Evolutionary conservation across 2,888 invertebrate species (phyloP).

Genomic region (Syrista parreyssii): DNA sequence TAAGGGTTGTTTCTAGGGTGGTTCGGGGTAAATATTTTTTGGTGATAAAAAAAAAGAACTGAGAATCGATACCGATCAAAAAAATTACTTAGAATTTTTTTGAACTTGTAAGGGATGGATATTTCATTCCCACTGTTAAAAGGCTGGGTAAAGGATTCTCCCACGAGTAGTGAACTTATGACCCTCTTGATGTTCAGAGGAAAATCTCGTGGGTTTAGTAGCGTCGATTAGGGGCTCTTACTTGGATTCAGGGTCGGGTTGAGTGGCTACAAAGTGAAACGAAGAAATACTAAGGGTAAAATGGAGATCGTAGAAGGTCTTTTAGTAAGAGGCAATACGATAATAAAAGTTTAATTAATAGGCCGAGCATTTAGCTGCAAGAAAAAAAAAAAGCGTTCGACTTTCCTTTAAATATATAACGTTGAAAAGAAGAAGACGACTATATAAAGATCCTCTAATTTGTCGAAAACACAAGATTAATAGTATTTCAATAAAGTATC

Average conservation of each 20-base stretch:
- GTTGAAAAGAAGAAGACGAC: not conserved
- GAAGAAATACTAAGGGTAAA: conserved; percentile 6
- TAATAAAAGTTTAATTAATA: conserved; percentile 62
- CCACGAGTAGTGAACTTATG: not conserved
- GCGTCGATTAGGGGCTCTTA: conserved; percentile 56
- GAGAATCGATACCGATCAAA: not conserved
- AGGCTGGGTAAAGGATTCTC: not conserved
- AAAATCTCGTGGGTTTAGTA: conserved; percentile 42
- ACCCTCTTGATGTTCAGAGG: not conserved
- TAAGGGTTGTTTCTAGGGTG: not conserved
- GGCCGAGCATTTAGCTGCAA: conserved; percentile 10
- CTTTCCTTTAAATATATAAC: not conserved
- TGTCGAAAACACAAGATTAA: not conserved
- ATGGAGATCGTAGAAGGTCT: not conserved
- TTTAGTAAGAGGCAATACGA: conserved; percentile 37
- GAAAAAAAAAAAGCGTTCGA: not conserved
- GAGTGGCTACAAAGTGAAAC: conserved; percentile 28
- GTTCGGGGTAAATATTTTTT: not conserved
- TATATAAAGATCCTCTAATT: not conserved
- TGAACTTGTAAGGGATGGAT: not conserved
- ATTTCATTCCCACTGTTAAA: not conserved
- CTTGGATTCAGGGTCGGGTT: conserved; percentile 32
- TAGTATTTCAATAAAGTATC: not conserved
- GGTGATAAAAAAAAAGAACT: not conserved
- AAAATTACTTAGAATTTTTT: not conserved